Conservation (phyloP, 2,888 invertebrate species). For the Drosophila algonquin region DNA sequence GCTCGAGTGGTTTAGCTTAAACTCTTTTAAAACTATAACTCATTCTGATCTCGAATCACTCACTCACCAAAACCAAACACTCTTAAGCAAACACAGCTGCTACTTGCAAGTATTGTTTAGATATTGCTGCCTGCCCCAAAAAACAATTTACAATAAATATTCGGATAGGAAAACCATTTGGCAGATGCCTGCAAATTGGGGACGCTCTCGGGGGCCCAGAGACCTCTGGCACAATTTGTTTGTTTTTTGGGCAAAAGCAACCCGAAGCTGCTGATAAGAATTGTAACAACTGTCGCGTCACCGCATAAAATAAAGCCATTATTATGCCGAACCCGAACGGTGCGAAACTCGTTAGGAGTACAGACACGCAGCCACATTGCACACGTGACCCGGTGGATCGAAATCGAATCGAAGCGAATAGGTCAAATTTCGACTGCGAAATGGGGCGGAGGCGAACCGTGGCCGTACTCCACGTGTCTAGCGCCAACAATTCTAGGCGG, state of each 20-base stretch:
- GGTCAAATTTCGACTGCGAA: neutral
- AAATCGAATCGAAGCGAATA: neutral
- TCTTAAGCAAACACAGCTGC: constrained; percentile 66
- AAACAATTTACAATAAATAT: constrained; percentile 64
- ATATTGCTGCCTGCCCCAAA: constrained; percentile 30
- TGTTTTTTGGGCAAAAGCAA: constrained; percentile 36
- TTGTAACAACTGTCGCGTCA: constrained; percentile 80
- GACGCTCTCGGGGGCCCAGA: constrained; percentile 48
- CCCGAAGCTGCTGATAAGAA: constrained; percentile 70
- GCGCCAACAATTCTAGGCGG: constrained; percentile 81
- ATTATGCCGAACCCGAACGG: constrained; percentile 76
- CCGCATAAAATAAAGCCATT: constrained; percentile 73
- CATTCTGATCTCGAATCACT: constrained; percentile 18
- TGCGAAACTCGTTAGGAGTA: constrained; percentile 63
- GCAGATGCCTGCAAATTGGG: constrained; percentile 61
- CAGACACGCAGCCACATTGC: constrained; percentile 6
- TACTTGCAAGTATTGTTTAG: constrained; percentile 70
- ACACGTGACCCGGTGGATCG: constrained; percentile 27
- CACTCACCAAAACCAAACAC: neutral
- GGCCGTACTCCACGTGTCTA: constrained; percentile 71
- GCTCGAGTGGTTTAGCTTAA: constrained; percentile 17
- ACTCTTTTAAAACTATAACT: constrained; percentile 17
- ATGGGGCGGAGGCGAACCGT: neutral
- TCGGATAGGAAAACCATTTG: constrained; percentile 56
- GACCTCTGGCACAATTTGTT: too few relatives aligned